A percentile compares a stretch with the other conserved stretches of the same genome.
Evolutionary conservation across 2,888 invertebrate species (phyloP).

Genomic region (Hydropsyche betteni): DNA sequence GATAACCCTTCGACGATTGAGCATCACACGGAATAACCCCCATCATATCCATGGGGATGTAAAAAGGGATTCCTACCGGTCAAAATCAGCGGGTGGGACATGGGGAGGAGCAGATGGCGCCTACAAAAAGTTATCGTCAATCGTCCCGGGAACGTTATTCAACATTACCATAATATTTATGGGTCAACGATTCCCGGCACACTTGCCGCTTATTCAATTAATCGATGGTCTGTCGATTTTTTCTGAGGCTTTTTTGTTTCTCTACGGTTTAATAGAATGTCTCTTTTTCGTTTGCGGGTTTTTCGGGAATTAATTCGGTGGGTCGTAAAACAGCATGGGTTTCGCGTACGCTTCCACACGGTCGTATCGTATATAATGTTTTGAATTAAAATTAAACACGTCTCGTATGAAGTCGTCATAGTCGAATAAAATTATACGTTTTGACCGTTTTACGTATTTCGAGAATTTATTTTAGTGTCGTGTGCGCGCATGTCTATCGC

Average conservation of each 20-base stretch:
- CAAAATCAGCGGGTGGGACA: constrained; percentile 12
- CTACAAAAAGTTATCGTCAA: constrained; percentile 49
- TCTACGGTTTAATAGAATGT: neutral
- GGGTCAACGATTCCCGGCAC: constrained; percentile 27
- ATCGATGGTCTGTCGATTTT: neutral
- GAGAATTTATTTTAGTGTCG: no score
- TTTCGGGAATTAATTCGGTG: constrained; percentile 18
- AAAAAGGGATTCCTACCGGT: no score
- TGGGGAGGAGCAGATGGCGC: constrained; percentile 49
- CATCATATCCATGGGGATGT: no score
- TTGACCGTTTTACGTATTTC: no score
- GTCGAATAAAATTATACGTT: no score
- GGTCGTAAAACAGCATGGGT: constrained; percentile 26
- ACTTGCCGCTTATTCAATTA: constrained; percentile 26
- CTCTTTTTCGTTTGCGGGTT: neutral
- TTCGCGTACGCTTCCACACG: neutral
- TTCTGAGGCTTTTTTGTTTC: neutral
- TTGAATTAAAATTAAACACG: no score
- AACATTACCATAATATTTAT: constrained; percentile 37
- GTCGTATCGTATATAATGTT: no score
- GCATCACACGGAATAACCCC: no score
- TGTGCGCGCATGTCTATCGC: no score
- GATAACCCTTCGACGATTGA: no score
- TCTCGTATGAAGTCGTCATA: no score
- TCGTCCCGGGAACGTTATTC: constrained; percentile 36